phyloP scores from a whole-genome alignment of 2,888 invertebrate genomes.

The Leptinotarsa peninsularis region DNA sequence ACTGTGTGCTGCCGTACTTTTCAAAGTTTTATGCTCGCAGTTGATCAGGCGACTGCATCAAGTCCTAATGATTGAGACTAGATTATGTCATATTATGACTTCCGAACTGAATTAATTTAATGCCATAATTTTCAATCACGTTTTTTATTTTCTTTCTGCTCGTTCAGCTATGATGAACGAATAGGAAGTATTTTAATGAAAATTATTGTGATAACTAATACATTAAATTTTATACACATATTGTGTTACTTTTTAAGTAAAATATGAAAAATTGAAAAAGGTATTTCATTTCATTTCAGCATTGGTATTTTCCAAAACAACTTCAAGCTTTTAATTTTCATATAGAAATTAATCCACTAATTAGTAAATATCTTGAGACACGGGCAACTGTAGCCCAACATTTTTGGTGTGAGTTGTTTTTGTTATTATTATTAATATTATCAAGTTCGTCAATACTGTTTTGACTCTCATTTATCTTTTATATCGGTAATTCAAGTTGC shows the following conservation, averaged over 20 bases:
- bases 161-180: too few species aligned
- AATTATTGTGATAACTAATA: background rate
- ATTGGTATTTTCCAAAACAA: background rate
- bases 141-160: background rate
- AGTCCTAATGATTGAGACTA: background rate
- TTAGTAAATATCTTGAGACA: too few species aligned
- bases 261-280: background rate
- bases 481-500: too few species aligned
- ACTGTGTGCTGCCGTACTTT: constrained; percentile 57
- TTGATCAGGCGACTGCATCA: constrained; percentile 12
- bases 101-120: background rate
- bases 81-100: background rate
- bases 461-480: too few species aligned
- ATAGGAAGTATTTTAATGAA: background rate
- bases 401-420: background rate
- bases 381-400: too few species aligned
- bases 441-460: too few species aligned
- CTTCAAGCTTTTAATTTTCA: background rate
- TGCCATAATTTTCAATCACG: background rate
- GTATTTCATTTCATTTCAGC: background rate
- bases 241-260: constrained; percentile 1
- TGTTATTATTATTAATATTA: too few species aligned
- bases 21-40: constrained; percentile 52
- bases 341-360: too few species aligned
- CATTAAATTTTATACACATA: background rate